Evolutionary conservation across 2,888 invertebrate species (phyloP).

Genomic region (Osmoderma eremita): DNA sequence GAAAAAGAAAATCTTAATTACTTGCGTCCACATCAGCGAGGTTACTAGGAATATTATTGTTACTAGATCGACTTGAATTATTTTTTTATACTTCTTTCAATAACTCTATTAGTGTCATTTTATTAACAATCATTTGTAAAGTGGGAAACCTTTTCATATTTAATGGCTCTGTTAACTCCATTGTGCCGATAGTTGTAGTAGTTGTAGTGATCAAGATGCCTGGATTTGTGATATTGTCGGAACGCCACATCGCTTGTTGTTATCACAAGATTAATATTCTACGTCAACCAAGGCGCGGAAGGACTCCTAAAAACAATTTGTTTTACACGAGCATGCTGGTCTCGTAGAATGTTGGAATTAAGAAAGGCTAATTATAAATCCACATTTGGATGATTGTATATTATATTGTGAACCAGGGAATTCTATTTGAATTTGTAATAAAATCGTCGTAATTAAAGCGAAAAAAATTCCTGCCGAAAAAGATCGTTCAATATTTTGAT

Average conservation of each 20-base stretch:
- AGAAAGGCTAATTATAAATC: neutral
- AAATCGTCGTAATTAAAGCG: neutral
- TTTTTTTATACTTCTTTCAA: neutral
- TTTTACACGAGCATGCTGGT: neutral
- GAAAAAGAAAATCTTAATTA: neutral
- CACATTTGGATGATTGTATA: neutral
- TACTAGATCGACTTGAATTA: neutral
- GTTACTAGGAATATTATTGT: neutral
- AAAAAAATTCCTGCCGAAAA: neutral
- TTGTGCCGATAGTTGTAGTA: neutral
- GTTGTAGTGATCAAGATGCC: neutral
- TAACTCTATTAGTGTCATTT: neutral
- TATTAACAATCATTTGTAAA: neutral
- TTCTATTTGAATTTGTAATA: neutral
- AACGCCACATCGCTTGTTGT: neutral
- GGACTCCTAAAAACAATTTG: neutral
- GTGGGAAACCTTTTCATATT: neutral
- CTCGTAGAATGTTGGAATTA: neutral
- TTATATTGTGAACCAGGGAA: neutral
- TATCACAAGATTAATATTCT: neutral
- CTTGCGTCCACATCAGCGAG: neutral
- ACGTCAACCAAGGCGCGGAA: neutral
- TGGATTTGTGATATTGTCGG: neutral
- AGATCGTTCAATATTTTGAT: neutral
- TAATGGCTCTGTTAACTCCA: constrained; percentile 2